Evolutionary conservation across 2,888 invertebrate genomes (phyloP), one percentile per base, ranked within the genome.

Genomic region (Zygothrica quintamaculata): DNA sequence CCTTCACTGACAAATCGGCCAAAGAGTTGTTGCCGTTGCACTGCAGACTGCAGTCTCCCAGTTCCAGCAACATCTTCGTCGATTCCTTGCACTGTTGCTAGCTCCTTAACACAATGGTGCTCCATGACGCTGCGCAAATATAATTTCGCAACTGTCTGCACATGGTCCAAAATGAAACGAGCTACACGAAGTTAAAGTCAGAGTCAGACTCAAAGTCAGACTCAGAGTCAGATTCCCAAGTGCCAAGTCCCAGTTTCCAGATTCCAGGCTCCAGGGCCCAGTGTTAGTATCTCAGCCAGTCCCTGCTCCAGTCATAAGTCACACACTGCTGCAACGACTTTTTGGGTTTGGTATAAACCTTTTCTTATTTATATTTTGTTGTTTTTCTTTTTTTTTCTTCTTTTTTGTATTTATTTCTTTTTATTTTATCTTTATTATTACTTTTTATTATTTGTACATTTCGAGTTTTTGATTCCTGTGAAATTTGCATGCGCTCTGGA

Each of bases 91-190:
- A 43, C 40, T 51, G 39, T 47, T 47, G 57, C 68, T 64, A 58
- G 62, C 18, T 46, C 42, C 31, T 43, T 44, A 65, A 82, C 65
- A 80, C 84, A 84, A 84, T 84, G 80, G 76, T 61, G 73, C 68
- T 40, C 69, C 76, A 85, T 81, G 80, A 81, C 82, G 86, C 57
- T 71, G 81, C 84, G 74, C 76, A 84, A 88, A 88, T 82, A 89
- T 84, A 89, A 89, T 89, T 89, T 89, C 88, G 89, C 89, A 89
- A 82, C 89, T 89, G 88, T 89, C 88, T 88, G 88, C 88, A 89
- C 89, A 89, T 89, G 86, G 72, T 44, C 64, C 70, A 52, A 64
- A 79, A 81, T 84, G 79, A 65, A 84, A 77, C 81, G 65, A 86
- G 74, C 69, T 69, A 66, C 74, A 69, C 77, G 62, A 59, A 42